Percentiles rank a stretch among this genome's conserved stretches.
Evolutionary conservation across 1,140 invertebrate species (phyloP).

Genomic region (Drusus annulatus): DNA sequence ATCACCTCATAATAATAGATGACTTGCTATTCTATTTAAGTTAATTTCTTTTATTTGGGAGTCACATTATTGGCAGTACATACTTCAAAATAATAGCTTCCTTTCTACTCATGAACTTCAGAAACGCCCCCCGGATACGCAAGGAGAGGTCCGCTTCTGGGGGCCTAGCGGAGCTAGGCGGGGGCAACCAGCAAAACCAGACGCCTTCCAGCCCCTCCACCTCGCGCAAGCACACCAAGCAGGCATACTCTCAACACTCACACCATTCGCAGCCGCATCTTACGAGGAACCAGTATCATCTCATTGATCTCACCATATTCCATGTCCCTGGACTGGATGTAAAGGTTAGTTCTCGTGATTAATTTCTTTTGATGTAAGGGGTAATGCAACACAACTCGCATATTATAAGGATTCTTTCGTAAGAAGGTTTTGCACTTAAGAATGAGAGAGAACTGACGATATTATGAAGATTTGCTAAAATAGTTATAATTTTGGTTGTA

Average conservation of each 20-base stretch:
- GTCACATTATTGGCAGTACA: too few species aligned
- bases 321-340: constrained; percentile 95
- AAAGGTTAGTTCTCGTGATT: constrained; percentile 75
- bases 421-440: too few species aligned
- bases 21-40: too few species aligned
- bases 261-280: constrained; percentile 62
- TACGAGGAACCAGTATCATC: constrained; percentile 69
- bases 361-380: too few species aligned
- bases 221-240: constrained; percentile 62
- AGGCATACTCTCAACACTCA: constrained; percentile 62
- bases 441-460: too few species aligned
- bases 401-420: too few species aligned
- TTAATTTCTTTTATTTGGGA: too few species aligned
- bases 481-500: too few species aligned
- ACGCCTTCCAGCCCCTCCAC: constrained; percentile 67
- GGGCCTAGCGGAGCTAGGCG: constrained; percentile 61
- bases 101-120: not conserved
- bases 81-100: too few species aligned
- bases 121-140: constrained; percentile 62
- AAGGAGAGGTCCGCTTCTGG: constrained; percentile 67
- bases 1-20: too few species aligned
- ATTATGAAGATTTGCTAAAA: too few species aligned
- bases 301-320: constrained; percentile 91
- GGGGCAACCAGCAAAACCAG: constrained; percentile 7
- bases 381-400: too few species aligned